A percentile compares a stretch with the other conserved stretches of the same genome.
Evolutionary conservation across 2,888 invertebrate genomes (phyloP).

Genomic region (Drosophila pegasa): DNA sequence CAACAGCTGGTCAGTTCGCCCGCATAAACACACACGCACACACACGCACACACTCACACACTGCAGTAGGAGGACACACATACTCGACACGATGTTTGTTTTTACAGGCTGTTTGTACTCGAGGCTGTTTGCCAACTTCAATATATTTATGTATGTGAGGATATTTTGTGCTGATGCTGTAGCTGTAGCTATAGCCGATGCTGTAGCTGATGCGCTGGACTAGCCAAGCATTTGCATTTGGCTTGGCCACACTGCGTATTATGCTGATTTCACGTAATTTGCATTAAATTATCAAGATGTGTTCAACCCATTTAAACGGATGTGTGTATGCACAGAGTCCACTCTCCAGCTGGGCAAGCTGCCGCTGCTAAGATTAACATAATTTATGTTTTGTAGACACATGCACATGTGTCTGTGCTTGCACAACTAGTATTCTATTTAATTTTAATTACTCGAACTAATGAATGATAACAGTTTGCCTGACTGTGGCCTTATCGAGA

Average conservation of each 20-base stretch:
- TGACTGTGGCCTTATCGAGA: too few relatives aligned
- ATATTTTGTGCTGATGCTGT: constrained; percentile 30
- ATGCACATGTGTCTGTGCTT: neutral
- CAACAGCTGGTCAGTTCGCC: constrained; percentile 63
- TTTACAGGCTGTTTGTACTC: constrained; percentile 43
- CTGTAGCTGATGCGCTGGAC: constrained; percentile 33
- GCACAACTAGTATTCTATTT: constrained; percentile 11
- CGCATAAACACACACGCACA: constrained; percentile 20
- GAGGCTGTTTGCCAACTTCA: constrained; percentile 34
- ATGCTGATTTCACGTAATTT: constrained; percentile 77
- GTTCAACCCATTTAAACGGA: constrained; percentile 53
- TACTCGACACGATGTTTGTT: constrained; percentile 43
- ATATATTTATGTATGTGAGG: constrained; percentile 19
- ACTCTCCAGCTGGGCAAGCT: constrained; percentile 16
- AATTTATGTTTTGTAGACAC: constrained; percentile 28
- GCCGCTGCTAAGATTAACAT: constrained; percentile 30
- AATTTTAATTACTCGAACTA: constrained; percentile 32
- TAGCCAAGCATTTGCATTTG: constrained; percentile 54
- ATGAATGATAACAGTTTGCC: constrained; percentile 19
- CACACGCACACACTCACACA: neutral
- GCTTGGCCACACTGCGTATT: constrained; percentile 47
- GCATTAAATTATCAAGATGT: constrained; percentile 75
- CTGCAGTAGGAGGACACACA: constrained; percentile 23
- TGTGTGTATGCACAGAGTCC: constrained; percentile 14
- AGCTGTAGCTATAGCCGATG: too few relatives aligned